phyloP scores from a whole-genome alignment of 2,888 invertebrate genomes.

The Ectobius pallidus region DNA sequence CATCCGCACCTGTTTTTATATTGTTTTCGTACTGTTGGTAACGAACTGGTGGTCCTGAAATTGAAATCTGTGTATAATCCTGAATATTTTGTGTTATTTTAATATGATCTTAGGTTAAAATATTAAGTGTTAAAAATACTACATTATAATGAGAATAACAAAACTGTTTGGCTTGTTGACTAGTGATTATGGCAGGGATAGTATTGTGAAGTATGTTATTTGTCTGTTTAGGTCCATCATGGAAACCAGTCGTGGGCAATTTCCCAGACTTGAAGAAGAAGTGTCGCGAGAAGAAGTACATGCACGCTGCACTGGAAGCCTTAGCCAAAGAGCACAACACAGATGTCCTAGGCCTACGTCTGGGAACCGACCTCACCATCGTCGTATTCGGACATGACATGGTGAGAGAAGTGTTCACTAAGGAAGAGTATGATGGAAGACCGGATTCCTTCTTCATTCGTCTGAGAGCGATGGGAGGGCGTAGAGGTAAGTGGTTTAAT shows the following conservation, averaged over 20 bases:
- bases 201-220: neutral
- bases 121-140: neutral
- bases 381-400: conserved; percentile 61
- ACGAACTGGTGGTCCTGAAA: too few relatives aligned
- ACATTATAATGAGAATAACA: neutral
- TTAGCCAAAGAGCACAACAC: conserved; percentile 59
- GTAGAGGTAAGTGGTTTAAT: conserved; percentile 42
- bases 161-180: too few relatives aligned
- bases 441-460: conserved; percentile 70
- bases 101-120: neutral
- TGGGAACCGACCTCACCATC: conserved; percentile 61
- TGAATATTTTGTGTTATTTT: neutral
- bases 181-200: neutral
- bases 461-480: conserved; percentile 67
- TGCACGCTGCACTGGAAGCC: conserved; percentile 59
- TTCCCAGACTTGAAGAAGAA: conserved; percentile 52
- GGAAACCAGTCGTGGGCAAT: conserved; percentile 58
- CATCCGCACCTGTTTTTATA: neutral
- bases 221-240: conserved; percentile 54
- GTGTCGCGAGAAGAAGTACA: conserved; percentile 55
- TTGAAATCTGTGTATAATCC: neutral
- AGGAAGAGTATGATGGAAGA: conserved; percentile 67
- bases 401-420: conserved; percentile 60
- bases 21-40: neutral
- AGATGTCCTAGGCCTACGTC: conserved; percentile 62